These are phyloP conservation scores for Ephialtes manifestator DNA, from an alignment of 2,888 invertebrate genomes.

Conservation along the genomic window DNA sequence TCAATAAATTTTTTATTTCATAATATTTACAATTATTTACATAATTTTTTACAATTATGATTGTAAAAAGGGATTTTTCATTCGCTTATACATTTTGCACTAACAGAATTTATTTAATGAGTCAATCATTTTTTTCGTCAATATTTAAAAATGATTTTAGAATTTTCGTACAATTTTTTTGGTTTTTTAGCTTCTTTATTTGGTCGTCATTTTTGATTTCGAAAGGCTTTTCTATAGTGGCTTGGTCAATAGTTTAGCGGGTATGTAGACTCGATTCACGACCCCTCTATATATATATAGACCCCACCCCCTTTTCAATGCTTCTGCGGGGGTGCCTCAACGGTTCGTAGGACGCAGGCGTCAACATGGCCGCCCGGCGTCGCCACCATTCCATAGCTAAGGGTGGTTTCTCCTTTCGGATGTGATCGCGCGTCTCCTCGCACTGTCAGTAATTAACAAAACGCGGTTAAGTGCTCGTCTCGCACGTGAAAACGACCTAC, in stretches of 20 bases:
- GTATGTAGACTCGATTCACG: conserved; percentile 34
- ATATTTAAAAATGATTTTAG: too few relatives aligned
- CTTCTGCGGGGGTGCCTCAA: conserved; percentile 74
- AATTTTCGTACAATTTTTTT: too few relatives aligned
- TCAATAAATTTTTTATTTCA: too few relatives aligned
- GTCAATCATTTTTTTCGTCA: too few relatives aligned
- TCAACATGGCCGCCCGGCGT: conserved; percentile 83
- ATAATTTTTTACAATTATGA: too few relatives aligned
- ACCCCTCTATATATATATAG: conserved; percentile 66
- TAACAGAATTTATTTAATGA: too few relatives aligned
- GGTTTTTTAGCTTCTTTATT: conserved; percentile 1
- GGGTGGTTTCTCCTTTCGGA: conserved; percentile 71
- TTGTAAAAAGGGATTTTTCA: too few relatives aligned
- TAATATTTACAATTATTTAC: too few relatives aligned
- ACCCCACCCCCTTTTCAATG: conserved; percentile 76
- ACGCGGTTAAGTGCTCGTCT: conserved; percentile 76
- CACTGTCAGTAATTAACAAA: conserved; percentile 78
- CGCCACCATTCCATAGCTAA: conserved; percentile 75
- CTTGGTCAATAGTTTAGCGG: conserved; percentile 75
- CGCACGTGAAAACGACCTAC: conserved; percentile 55
- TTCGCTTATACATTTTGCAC: too few relatives aligned
- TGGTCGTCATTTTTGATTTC: background rate
- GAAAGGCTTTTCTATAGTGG: conserved; percentile 35
- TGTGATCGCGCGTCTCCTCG: conserved; percentile 69
- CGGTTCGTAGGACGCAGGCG: conserved; percentile 80